Percentiles rank a stretch among this genome's conserved stretches.
phyloP scores from a whole-genome alignment of 1,140 invertebrate genomes.

The Temnothorax nylanderi region DNA sequence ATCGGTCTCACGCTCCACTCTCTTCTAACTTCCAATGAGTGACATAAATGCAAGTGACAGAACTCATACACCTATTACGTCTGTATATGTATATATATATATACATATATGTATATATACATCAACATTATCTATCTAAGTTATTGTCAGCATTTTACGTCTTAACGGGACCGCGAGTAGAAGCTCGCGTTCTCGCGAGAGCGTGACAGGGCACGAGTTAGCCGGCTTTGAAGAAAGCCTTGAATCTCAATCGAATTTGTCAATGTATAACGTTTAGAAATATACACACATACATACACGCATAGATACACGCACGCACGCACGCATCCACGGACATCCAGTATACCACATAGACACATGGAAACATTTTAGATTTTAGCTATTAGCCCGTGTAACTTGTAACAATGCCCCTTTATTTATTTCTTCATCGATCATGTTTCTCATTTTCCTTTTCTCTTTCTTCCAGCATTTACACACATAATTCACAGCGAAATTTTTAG shows the following conservation, averaged over 20 bases:
- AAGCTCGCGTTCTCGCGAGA: conserved; percentile 53
- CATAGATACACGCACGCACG: neutral
- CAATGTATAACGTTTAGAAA: conserved; percentile 75
- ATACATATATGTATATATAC: conserved; percentile 51
- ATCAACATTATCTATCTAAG: conserved; percentile 75
- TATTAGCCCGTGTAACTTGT: conserved; percentile 78
- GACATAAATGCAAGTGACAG: conserved; percentile 61
- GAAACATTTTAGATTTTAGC: conserved; percentile 74
- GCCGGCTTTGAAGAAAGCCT: conserved; percentile 26
- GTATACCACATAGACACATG: conserved; percentile 70
- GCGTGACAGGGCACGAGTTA: conserved; percentile 50
- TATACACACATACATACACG: conserved; percentile 56
- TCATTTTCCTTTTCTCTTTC: neutral
- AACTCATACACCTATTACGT: conserved; percentile 5
- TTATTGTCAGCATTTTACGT: conserved; percentile 80
- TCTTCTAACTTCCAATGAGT: conserved; percentile 19
- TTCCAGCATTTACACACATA: conserved; percentile 60
- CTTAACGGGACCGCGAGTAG: conserved; percentile 68
- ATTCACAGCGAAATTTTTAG: conserved; percentile 54
- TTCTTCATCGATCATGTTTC: conserved; percentile 70
- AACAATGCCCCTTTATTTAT: conserved; percentile 82
- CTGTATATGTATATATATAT: conserved; percentile 10
- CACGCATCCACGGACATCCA: conserved; percentile 60
- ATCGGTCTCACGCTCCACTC: conserved; percentile 33
- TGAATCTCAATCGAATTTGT: conserved; percentile 21